Evolutionary conservation across 2,888 invertebrate species (phyloP).

Genomic region (Slavum lentiscoides): DNA sequence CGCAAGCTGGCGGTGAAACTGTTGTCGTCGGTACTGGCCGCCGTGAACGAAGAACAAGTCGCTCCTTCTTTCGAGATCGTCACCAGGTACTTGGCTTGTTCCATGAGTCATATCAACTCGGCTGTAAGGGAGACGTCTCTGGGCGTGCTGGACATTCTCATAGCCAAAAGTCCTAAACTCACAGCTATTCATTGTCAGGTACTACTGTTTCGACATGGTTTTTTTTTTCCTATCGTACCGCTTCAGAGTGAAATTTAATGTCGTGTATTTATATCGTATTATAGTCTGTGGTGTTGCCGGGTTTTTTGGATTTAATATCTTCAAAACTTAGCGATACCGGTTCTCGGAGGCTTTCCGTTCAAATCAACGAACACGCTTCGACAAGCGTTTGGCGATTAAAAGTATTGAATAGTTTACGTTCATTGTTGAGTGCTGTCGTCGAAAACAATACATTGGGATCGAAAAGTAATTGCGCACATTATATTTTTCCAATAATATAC

Average conservation of each 20-base stretch:
- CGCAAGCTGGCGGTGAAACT: constrained; percentile 63
- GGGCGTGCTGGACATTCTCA: constrained; percentile 74
- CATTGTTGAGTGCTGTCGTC: constrained; percentile 63
- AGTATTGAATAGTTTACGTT: constrained; percentile 72
- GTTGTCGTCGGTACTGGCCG: constrained; percentile 59
- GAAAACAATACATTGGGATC: constrained; percentile 15
- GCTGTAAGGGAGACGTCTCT: constrained; percentile 83
- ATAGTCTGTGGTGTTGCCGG: constrained; percentile 65
- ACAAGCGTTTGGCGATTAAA: constrained; percentile 79
- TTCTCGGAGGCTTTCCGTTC: constrained; percentile 54
- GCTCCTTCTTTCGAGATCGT: constrained; percentile 77
- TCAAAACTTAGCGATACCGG: constrained; percentile 60
- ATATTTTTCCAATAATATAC: not conserved
- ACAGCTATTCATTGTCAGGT: constrained; percentile 68
- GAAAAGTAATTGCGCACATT: constrained; percentile 32
- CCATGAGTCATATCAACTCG: constrained; percentile 85
- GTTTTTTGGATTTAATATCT: constrained; percentile 84
- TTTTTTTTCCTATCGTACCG: not conserved
- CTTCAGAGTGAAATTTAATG: not conserved
- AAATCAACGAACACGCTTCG: constrained; percentile 64
- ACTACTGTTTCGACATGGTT: not conserved
- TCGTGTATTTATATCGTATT: not conserved
- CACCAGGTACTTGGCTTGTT: constrained; percentile 79
- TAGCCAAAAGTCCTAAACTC: constrained; percentile 69
- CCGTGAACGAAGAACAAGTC: constrained; percentile 63